Conservation (phyloP, 2,797 vertebrate species). For the Tokudaia muenninki region DNA sequence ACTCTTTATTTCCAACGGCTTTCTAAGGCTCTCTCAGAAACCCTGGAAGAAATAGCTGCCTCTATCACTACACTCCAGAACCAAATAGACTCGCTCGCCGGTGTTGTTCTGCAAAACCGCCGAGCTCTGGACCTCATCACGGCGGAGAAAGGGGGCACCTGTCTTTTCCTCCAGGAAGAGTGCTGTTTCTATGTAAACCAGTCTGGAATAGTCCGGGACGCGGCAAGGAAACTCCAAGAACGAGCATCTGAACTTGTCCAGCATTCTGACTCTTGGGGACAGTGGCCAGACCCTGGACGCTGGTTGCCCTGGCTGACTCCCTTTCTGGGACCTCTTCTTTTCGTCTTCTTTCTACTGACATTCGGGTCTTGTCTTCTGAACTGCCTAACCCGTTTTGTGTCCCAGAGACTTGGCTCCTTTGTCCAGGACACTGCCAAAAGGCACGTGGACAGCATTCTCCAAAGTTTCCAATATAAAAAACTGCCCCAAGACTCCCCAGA, state of each 20-base stretch:
- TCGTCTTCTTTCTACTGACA: background rate
- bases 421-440: background rate
- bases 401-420: slow-evolving; percentile 2
- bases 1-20: background rate
- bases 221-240: background rate
- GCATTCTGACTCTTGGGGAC: slow-evolving; percentile 1
- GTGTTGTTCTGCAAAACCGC: slow-evolving; percentile 7
- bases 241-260: background rate
- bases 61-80: slow-evolving; percentile 16
- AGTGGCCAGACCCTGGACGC: background rate
- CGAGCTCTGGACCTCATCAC: slow-evolving; percentile 13
- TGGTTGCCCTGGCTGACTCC: slow-evolving; percentile 15
- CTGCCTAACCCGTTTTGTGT: slow-evolving; percentile 5
- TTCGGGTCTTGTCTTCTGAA: slow-evolving; percentile 21
- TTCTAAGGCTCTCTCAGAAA: slow-evolving; percentile 1
- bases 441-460: background rate
- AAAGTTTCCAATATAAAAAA: background rate
- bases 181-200: slow-evolving; percentile 37
- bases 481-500: background rate
- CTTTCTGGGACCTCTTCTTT: slow-evolving; percentile 22
- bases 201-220: slow-evolving; percentile 4
- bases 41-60: background rate
- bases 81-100: background rate
- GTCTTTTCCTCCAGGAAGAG: slow-evolving; percentile 19
- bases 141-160: background rate